Percentiles rank a stretch among this genome's conserved stretches.
Evolutionary conservation across 2,888 invertebrate genomes (phyloP).

Genomic region (Sinelater perroti): DNA sequence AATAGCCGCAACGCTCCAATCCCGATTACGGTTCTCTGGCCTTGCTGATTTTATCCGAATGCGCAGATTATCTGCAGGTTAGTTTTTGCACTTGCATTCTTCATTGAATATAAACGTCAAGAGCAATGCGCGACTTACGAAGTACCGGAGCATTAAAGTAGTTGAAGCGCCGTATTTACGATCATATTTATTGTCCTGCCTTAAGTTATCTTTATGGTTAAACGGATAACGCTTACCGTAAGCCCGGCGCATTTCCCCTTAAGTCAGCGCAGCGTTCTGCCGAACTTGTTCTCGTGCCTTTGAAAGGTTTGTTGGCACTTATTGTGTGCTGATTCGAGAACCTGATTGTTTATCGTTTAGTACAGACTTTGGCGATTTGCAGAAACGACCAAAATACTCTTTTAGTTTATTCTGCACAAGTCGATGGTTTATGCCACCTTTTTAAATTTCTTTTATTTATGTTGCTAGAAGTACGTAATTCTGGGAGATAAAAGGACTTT

Average conservation of each 20-base stretch:
- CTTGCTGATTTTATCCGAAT: constrained; percentile 4
- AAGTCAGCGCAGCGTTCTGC: not conserved
- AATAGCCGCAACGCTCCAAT: not conserved
- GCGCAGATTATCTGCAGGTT: constrained; percentile 6
- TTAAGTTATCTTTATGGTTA: constrained; percentile 31
- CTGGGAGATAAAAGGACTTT: too few relatives aligned
- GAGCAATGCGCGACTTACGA: constrained; percentile 24
- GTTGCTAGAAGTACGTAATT: too few relatives aligned
- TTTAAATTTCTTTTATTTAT: not conserved
- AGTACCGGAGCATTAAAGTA: constrained; percentile 25
- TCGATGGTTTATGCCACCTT: not conserved
- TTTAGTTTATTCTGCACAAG: too few relatives aligned
- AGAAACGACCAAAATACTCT: too few relatives aligned
- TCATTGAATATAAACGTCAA: constrained; percentile 28
- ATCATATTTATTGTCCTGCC: constrained; percentile 32
- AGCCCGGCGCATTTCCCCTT: constrained; percentile 24
- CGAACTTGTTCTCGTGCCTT: not conserved
- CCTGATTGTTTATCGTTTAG: not conserved
- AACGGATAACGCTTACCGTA: constrained; percentile 21
- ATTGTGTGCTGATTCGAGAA: not conserved
- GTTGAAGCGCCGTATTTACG: constrained; percentile 34
- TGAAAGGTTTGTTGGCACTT: not conserved
- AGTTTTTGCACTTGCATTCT: constrained; percentile 17
- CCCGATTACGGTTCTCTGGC: not conserved
- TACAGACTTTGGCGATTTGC: too few relatives aligned